These are phyloP conservation scores for Microcaecilia unicolor DNA, from an alignment of 2,797 vertebrate species.

Conservation along the genomic window DNA sequence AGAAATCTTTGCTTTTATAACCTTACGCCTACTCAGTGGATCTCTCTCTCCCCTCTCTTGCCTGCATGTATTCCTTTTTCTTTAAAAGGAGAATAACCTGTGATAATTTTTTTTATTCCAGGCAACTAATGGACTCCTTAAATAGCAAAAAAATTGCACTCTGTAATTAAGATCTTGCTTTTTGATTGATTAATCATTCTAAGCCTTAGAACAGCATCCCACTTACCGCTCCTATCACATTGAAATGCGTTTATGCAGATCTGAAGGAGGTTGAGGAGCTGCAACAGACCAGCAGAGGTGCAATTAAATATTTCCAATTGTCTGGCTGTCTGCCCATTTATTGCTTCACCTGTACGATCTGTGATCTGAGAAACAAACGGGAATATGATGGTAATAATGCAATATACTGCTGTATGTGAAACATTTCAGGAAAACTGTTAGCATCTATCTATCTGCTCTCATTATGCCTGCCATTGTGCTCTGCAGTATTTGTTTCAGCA, in stretches of 20 bases:
- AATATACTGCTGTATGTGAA: background rate
- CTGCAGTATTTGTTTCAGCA: no score
- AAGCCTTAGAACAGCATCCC: conserved; percentile 61
- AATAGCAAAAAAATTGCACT: conserved; percentile 71
- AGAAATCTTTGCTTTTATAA: no score
- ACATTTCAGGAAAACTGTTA: background rate
- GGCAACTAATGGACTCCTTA: conserved; percentile 69
- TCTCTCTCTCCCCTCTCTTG: accelerated
- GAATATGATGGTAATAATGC: background rate
- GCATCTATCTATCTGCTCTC: background rate
- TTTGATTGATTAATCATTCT: conserved; percentile 73
- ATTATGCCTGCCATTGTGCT: background rate
- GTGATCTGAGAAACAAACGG: background rate
- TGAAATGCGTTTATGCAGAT: conserved; percentile 74
- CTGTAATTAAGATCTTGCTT: conserved; percentile 74
- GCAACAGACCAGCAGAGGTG: conserved; percentile 37
- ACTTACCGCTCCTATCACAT: conserved; percentile 59
- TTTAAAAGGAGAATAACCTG: conserved; percentile 57
- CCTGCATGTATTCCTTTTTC: conserved; percentile 12
- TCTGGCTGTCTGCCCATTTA: conserved; percentile 36
- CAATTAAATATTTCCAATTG: conserved; percentile 66
- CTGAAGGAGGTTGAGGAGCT: conserved; percentile 45
- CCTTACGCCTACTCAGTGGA: no score
- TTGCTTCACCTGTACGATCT: background rate
- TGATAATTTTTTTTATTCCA: conserved; percentile 36